Evolutionary conservation across 2,113 vertebrate species (phyloP).

Genomic region (Hippopotamus amphibius): DNA sequence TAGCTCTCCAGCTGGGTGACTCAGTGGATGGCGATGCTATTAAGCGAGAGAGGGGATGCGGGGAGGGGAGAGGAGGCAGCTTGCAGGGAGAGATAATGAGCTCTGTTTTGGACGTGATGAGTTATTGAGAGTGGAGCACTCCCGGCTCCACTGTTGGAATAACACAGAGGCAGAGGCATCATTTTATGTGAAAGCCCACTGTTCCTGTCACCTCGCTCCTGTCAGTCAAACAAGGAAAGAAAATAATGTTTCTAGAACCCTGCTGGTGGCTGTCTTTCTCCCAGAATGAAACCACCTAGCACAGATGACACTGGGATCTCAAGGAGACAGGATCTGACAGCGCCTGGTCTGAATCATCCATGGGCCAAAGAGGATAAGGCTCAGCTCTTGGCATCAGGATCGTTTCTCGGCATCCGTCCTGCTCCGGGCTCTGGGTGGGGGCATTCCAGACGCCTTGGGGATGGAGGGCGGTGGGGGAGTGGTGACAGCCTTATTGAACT

Average conservation of each 20-base stretch:
- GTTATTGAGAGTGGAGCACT: not conserved
- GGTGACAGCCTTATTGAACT: not conserved
- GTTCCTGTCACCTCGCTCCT: slow-evolving; percentile 75
- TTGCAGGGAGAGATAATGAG: slow-evolving; percentile 63
- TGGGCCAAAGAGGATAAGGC: slow-evolving; percentile 1
- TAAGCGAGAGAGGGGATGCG: not conserved
- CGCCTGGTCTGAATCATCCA: slow-evolving; percentile 26
- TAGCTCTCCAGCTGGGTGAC: slow-evolving; percentile 48
- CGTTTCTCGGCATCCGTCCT: not conserved
- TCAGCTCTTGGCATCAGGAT: not conserved
- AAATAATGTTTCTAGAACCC: slow-evolving; percentile 70
- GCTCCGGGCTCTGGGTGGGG: not conserved
- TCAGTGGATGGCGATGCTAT: not conserved
- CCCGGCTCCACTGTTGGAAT: not conserved
- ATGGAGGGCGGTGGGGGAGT: rapidly evolving
- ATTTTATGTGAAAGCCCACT: slow-evolving; percentile 57
- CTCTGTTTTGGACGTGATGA: slow-evolving; percentile 59
- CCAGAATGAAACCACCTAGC: slow-evolving; percentile 46
- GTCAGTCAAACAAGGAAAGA: slow-evolving; percentile 71
- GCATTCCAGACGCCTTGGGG: not conserved
- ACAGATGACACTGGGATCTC: slow-evolving; percentile 5
- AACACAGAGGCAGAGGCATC: slow-evolving; percentile 60
- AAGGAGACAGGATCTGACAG: slow-evolving; percentile 41
- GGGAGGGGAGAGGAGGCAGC: not conserved
- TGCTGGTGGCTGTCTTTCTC: slow-evolving; percentile 71